A percentile compares a stretch with the other conserved stretches of the same genome.
Conservation (phyloP, 2,888 invertebrate species). For the Altica lythri region DNA sequence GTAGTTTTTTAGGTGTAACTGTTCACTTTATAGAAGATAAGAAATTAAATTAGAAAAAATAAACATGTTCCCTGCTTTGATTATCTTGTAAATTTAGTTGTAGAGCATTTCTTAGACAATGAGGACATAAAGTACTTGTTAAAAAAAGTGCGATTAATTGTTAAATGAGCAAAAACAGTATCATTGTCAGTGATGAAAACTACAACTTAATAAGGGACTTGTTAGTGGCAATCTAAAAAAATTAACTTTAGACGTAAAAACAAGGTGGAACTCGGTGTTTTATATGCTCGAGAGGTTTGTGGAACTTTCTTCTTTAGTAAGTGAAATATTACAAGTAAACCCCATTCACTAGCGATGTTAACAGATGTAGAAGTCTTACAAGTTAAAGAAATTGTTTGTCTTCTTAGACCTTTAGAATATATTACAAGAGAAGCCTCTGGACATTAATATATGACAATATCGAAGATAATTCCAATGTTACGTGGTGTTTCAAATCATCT, state of each 20-base stretch:
- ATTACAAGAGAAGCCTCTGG: slow-evolving; percentile 48
- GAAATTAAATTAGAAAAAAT: too few relatives aligned
- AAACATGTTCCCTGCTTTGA: slow-evolving; percentile 38
- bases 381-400: background rate
- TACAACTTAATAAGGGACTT: slow-evolving; percentile 8
- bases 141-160: slow-evolving; percentile 22
- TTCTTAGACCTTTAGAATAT: slow-evolving; percentile 40
- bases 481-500: background rate
- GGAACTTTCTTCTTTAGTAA: slow-evolving; percentile 11
- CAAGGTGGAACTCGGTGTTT: slow-evolving; percentile 27
- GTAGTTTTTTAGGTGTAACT: background rate
- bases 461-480: slow-evolving; percentile 24
- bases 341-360: slow-evolving; percentile 23
- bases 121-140: background rate
- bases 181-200: slow-evolving; percentile 18
- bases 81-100: slow-evolving; percentile 27
- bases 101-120: background rate
- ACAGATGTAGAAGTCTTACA: slow-evolving; percentile 30
- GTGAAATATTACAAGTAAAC: slow-evolving; percentile 11
- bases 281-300: slow-evolving; percentile 26
- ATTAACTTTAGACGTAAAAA: slow-evolving; percentile 25
- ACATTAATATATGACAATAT: slow-evolving; percentile 42
- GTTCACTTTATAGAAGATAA: too few relatives aligned
- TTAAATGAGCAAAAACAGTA: slow-evolving; percentile 19
- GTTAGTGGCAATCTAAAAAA: slow-evolving; percentile 14